Evolutionary conservation across 2,113 vertebrate species (phyloP), one percentile per base, ranked within the genome.

Genomic region (Zosterops borbonicus): DNA sequence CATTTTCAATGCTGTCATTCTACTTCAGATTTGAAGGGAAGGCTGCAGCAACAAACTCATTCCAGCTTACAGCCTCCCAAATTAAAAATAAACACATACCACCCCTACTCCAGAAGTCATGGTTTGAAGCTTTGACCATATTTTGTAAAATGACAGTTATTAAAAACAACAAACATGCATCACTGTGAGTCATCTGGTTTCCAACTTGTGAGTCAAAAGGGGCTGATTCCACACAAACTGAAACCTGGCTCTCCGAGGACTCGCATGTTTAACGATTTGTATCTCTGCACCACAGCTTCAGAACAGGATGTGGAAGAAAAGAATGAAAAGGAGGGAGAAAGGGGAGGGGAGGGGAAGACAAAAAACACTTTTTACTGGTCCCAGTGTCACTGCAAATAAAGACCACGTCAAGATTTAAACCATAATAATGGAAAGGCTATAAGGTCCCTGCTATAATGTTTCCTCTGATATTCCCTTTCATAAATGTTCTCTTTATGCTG

Each of bases 361-460:
- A 92, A 55, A 50, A 94, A 19, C 76, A 70, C 87, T 90, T 95
- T 93, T 97, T 90, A 95, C 96, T 91, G 96, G 97, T 95, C 96
- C 97, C 97, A 91, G 92, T 95, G 97, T 96, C 97, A 82, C 21
- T 95, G 94, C 81, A 92, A 96, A 97, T 97, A 97, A 98, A 97
- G 96, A 92, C 96, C 92, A 95, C 8, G 88, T 97, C 96, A 95
- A 97, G 97, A 98, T 97, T 98, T 97, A 98, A 98, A 91, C 96
- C 97, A 97, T 97, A 98, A 97, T 97, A 97, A 97, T 96, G 94
- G 97, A 97, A 97, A 97, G 96, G 97, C 97, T 97, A 94, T 96
- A 98, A 98, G 97, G 97, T 97, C 96, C 88, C 91, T 64, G 97
- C 91, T 96, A 39, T 97, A 97, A 98, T 96, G 97, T 95, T 97